phyloP scores from a whole-genome alignment of 1,140 invertebrate species.

The Drosophila yakuba region DNA sequence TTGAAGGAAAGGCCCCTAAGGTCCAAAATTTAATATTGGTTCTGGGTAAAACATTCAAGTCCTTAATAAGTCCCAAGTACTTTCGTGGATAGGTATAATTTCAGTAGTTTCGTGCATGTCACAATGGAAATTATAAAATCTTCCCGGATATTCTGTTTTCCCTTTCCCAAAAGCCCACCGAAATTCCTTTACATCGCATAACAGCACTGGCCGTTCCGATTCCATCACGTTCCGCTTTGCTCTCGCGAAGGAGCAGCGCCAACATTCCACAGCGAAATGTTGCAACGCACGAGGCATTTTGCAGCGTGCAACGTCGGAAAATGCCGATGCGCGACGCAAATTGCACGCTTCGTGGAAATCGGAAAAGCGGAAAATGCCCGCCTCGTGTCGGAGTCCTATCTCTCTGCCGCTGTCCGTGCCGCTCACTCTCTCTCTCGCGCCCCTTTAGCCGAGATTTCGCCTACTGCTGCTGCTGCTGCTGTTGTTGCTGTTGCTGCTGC shows the following conservation, averaged over 20 bases:
- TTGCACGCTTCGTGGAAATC: constrained; percentile 64
- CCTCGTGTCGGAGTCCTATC: constrained; percentile 27
- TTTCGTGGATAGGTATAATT: too few species aligned
- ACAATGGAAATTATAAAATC: background rate
- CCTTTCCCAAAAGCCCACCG: background rate
- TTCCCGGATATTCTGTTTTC: background rate
- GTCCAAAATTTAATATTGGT: too few species aligned
- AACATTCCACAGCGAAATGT: constrained; percentile 8
- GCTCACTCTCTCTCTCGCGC: constrained; percentile 45
- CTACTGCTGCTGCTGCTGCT: constrained; percentile 28
- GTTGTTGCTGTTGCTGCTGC: constrained; percentile 29
- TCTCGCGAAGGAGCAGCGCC: constrained; percentile 6
- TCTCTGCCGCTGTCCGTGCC: constrained; percentile 22
- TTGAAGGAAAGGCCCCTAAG: background rate
- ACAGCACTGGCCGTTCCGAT: constrained; percentile 23
- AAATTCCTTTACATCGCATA: constrained; percentile 26
- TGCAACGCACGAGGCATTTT: constrained; percentile 62
- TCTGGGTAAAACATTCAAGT: too few species aligned
- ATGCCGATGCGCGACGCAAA: constrained; percentile 78
- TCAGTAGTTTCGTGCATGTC: too few species aligned
- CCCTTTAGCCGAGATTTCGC: constrained; percentile 50
- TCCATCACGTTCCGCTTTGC: constrained; percentile 16
- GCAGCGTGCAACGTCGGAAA: constrained; percentile 62
- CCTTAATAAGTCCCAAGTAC: too few species aligned
- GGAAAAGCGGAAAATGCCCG: constrained; percentile 43